Evolutionary conservation across 2,888 invertebrate genomes (phyloP).

Genomic region (Pseudococcus viburni): DNA sequence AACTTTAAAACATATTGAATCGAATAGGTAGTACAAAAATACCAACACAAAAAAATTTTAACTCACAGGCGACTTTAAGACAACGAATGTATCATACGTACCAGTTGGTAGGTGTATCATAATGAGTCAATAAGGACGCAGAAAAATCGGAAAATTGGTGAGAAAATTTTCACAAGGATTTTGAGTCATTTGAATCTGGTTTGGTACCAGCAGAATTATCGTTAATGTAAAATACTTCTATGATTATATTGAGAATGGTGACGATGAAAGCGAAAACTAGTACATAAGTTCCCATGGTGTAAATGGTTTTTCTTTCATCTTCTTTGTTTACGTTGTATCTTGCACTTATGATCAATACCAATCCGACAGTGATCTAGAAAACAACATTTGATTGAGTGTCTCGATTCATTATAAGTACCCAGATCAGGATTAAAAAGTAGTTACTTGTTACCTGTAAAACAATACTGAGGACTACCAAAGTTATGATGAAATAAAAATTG

Average conservation of each 20-base stretch:
- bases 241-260: constrained; percentile 89
- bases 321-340: constrained; percentile 85
- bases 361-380: constrained; percentile 83
- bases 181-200: neutral
- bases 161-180: too few species aligned
- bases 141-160: too few species aligned
- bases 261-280: constrained; percentile 87
- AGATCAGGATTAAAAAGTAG: neutral
- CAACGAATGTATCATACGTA: neutral
- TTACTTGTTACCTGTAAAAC: constrained; percentile 76
- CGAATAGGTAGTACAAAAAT: neutral
- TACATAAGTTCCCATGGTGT: constrained; percentile 87
- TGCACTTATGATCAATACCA: constrained; percentile 86
- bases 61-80: too few species aligned
- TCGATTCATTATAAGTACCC: neutral
- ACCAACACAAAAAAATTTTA: neutral
- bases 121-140: too few species aligned
- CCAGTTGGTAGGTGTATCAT: too few species aligned
- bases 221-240: constrained; percentile 65
- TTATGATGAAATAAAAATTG: constrained; percentile 82
- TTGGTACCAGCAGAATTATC: neutral
- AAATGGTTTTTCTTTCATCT: constrained; percentile 82
- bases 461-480: constrained; percentile 82
- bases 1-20: neutral
- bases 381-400: constrained; percentile 64